These are phyloP conservation scores for Echinarachnius parma DNA, from an alignment of 53 echinoderm and acorn worm genomes.

Conservation along the genomic window DNA sequence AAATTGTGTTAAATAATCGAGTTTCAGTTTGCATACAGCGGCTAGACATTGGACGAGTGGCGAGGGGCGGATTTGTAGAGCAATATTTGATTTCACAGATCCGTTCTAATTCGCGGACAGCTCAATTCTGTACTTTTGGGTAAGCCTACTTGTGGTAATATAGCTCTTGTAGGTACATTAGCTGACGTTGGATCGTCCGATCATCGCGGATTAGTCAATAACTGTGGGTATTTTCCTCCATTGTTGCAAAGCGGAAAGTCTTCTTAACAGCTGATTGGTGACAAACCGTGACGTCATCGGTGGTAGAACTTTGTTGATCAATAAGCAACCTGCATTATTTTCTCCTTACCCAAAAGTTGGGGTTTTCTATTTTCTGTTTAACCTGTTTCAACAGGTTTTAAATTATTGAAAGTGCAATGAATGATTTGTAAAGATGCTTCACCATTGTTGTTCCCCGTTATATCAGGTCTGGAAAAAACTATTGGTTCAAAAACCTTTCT, in stretches of 20 bases:
- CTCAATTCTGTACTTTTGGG: not conserved
- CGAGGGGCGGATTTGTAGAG: not conserved
- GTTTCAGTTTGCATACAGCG: constrained; percentile 14
- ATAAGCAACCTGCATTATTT: too few species aligned
- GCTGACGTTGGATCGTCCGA: not conserved
- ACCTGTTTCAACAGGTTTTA: too few species aligned
- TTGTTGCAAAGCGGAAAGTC: constrained; percentile 22
- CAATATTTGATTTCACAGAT: constrained; percentile 3
- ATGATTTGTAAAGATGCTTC: too few species aligned
- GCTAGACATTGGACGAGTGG: constrained; percentile 19
- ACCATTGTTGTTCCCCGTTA: too few species aligned
- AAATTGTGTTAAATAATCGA: too few species aligned
- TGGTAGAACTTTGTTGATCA: too few species aligned
- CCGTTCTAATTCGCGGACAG: not conserved
- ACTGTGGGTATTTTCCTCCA: too few species aligned
- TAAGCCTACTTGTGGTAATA: not conserved
- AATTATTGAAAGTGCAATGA: too few species aligned
- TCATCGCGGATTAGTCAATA: not conserved
- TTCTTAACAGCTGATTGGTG: constrained; percentile 10
- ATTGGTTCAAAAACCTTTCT: too few species aligned
- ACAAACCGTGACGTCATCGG: not conserved
- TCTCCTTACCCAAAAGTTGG: too few species aligned
- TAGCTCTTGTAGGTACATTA: not conserved
- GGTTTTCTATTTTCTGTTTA: too few species aligned
- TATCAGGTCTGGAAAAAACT: too few species aligned